Evolutionary conservation across 2,888 invertebrate genomes (phyloP).

Genomic region (Toxonevra muliebris): DNA sequence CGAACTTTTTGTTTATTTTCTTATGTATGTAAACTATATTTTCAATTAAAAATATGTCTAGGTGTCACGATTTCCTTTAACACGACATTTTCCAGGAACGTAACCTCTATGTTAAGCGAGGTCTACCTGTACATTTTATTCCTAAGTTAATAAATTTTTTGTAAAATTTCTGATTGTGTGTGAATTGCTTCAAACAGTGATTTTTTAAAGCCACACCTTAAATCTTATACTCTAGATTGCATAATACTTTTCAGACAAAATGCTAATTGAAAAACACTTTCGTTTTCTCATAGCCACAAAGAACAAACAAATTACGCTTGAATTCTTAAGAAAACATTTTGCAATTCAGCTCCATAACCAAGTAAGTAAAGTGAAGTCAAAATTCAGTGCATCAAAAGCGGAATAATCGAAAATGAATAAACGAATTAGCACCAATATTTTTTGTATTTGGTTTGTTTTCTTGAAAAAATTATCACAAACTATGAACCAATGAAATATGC

Average conservation of each 20-base stretch:
- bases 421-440: constrained; percentile 28
- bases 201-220: background rate
- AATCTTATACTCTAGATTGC: background rate
- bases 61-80: no score
- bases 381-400: background rate
- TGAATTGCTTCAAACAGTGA: no score
- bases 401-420: background rate
- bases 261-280: constrained; percentile 34
- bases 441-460: background rate
- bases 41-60: no score
- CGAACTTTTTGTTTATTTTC: no score
- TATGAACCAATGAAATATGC: background rate
- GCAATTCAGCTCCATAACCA: background rate
- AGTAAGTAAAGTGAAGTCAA: background rate
- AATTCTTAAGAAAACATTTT: constrained; percentile 1
- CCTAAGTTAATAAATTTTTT: no score
- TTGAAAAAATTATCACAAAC: background rate
- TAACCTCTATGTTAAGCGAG: no score
- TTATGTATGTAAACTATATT: no score
- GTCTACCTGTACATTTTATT: no score
- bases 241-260: constrained; percentile 44
- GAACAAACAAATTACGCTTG: background rate
- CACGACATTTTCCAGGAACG: no score
- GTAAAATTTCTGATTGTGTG: no score
- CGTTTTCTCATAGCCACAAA: constrained; percentile 16